These are phyloP conservation scores for Aleiodes sp. DNA, from an alignment of 1,140 invertebrate species.

Conservation along the genomic window DNA sequence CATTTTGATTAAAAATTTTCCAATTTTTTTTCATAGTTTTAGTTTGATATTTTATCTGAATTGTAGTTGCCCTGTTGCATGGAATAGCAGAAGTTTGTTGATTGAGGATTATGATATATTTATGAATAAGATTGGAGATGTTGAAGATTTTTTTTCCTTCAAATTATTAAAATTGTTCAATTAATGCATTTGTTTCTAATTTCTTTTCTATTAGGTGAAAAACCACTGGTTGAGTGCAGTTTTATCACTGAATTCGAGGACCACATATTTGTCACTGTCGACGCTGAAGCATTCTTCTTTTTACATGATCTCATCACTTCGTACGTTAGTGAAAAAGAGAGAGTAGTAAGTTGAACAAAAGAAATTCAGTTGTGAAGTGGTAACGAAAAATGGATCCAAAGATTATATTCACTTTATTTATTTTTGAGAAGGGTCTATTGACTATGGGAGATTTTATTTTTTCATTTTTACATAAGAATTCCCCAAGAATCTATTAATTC, in stretches of 20 bases:
- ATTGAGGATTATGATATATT: no score
- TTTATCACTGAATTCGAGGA: conserved; percentile 99
- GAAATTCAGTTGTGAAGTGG: no score
- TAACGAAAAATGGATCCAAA: background rate
- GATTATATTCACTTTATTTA: background rate
- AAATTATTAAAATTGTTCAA: no score
- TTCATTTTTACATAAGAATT: conserved; percentile 13
- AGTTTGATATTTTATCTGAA: no score
- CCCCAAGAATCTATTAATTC: no score
- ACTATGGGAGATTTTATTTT: background rate
- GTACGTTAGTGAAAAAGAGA: conserved; percentile 92
- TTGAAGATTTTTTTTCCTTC: background rate
- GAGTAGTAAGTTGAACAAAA: no score
- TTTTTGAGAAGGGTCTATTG: no score
- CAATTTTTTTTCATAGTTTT: background rate
- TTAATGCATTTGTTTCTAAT: no score
- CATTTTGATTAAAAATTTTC: background rate
- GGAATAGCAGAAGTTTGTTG: conserved; percentile 17
- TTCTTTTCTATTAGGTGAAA: conserved; percentile 71
- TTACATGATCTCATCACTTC: conserved; percentile 96
- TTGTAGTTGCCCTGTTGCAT: conserved; percentile 25
- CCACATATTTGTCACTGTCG: conserved; percentile 97
- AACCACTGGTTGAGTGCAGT: conserved; percentile 92
- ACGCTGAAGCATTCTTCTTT: conserved; percentile 97
- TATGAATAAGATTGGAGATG: no score